Evolutionary conservation across 2,888 invertebrate genomes (phyloP), one percentile per base, ranked within the genome.

Genomic region (Zygaena filipendulae): DNA sequence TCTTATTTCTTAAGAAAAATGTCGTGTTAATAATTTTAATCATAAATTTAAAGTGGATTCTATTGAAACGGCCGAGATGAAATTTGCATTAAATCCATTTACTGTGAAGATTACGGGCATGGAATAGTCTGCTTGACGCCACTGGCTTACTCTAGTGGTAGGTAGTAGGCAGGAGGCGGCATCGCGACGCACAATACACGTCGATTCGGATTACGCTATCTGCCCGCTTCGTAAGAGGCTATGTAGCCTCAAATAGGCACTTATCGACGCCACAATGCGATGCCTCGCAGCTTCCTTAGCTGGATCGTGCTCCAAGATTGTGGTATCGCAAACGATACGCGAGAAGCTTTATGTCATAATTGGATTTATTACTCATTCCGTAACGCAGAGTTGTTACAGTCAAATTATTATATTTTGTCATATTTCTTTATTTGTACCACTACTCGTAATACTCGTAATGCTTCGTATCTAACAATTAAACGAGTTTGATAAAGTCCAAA

Each of bases 41-140:
- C n/a, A n/a, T n/a, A n/a, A n/a, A n/a, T n/a, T n/a, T n/a, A n/a
- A n/a, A n/a, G n/a, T n/a, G n/a, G n/a, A n/a, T n/a, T 43, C 52
- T 52, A 59, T 64, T 59, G 51, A 58, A 55, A 56, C 54, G 54
- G 52, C 49, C 45, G 49, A 45, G 53, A 50, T 49, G 45, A 58
- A 52, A 70, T 70, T 69, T 70, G 66, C 70, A 70, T 70, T 63
- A 66, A 69, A 67, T 64, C 68, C 63, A 64, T 68, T 70, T 68
- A 66, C 59, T 57, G 55, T 43, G 52, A 58, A 62, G 61, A 66
- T 69, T 67, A 69, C 61, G 60, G 63, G 42, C 34, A 39, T 36
- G 42, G 57, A 62, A 59, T 61, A 68, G 58, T 58, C 60, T 50
- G 52, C 52, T 53, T 43, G 52, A 53, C 50, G 55, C 52, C 46